Percentiles rank a stretch among this genome's conserved stretches.
These are phyloP conservation scores for Apis cerana DNA, from an alignment of 1,140 invertebrate species.

Conservation along the genomic window DNA sequence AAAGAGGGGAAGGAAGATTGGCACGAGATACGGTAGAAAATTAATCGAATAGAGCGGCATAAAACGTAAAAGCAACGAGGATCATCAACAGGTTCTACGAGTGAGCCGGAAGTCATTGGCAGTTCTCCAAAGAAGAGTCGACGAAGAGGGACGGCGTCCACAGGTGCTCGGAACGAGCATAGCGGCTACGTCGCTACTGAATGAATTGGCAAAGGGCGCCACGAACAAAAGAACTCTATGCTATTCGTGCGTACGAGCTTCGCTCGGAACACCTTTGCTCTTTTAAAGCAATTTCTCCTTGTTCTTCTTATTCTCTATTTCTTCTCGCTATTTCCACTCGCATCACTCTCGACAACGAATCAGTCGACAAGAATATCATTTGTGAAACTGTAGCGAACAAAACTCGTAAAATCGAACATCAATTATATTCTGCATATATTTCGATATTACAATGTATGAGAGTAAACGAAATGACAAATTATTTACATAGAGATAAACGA, in stretches of 20 bases:
- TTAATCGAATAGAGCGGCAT: slow-evolving; percentile 17
- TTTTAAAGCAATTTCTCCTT: slow-evolving; percentile 9
- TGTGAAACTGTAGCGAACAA: too few species aligned
- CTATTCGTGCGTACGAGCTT: slow-evolving; percentile 19
- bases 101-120: slow-evolving; percentile 73
- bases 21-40: background rate
- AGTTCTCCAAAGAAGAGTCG: slow-evolving; percentile 67
- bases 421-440: background rate
- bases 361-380: too few species aligned
- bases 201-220: slow-evolving; percentile 35
- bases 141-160: slow-evolving; percentile 45
- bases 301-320: background rate
- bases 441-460: background rate
- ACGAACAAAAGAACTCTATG: slow-evolving; percentile 34
- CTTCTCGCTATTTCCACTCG: too few species aligned
- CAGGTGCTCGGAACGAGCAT: slow-evolving; percentile 67
- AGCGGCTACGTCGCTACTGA: slow-evolving; percentile 24
- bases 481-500: too few species aligned
- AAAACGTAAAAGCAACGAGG: slow-evolving; percentile 35
- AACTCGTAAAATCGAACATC: background rate
- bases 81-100: slow-evolving; percentile 75
- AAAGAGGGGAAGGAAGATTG: too few species aligned
- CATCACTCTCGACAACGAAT: too few species aligned
- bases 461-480: background rate
- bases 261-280: slow-evolving; percentile 7